Conservation (phyloP, 2,888 invertebrate species). For the Mesorhabditis belari region DNA sequence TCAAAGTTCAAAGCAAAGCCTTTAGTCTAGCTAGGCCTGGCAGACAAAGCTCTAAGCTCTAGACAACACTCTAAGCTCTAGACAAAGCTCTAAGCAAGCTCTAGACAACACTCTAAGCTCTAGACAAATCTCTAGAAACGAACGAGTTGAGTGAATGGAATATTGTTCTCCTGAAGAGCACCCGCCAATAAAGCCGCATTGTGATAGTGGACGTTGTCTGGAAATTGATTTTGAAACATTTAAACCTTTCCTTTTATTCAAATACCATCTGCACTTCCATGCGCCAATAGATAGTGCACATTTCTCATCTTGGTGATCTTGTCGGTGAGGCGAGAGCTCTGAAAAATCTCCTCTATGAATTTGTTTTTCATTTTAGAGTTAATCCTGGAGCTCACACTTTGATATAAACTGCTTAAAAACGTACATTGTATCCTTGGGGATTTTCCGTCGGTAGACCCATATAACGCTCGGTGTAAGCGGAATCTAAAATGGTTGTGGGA, state of each 20-base stretch:
- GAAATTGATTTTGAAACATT: too few species aligned
- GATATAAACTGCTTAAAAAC: too few species aligned
- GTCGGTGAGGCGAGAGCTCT: conserved; percentile 18
- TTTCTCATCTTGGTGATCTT: conserved; percentile 66
- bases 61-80: too few species aligned
- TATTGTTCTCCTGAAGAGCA: conserved; percentile 75
- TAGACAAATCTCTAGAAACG: neutral
- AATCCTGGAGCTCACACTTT: too few species aligned
- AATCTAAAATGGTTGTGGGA: conserved; percentile 69
- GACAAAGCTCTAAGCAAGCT: too few species aligned
- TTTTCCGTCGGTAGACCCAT: conserved; percentile 79
- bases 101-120: too few species aligned
- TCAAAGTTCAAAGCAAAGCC: too few species aligned
- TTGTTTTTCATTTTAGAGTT: too few species aligned
- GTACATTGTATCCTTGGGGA: conserved; percentile 59
- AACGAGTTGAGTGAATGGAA: conserved; percentile 85
- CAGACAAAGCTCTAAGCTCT: too few species aligned
- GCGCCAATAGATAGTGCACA: conserved; percentile 81
- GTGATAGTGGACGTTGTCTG: conserved; percentile 80
- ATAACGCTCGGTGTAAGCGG: conserved; percentile 95
- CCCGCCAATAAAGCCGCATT: conserved; percentile 84
- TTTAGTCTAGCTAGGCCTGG: too few species aligned
- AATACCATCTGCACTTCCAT: conserved; percentile 79
- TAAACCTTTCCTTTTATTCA: too few species aligned
- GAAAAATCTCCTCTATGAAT: conserved; percentile 3